Base-by-base conservation (phyloP, 2,113 vertebrate genomes). In the Antennarius striatus region DNA sequence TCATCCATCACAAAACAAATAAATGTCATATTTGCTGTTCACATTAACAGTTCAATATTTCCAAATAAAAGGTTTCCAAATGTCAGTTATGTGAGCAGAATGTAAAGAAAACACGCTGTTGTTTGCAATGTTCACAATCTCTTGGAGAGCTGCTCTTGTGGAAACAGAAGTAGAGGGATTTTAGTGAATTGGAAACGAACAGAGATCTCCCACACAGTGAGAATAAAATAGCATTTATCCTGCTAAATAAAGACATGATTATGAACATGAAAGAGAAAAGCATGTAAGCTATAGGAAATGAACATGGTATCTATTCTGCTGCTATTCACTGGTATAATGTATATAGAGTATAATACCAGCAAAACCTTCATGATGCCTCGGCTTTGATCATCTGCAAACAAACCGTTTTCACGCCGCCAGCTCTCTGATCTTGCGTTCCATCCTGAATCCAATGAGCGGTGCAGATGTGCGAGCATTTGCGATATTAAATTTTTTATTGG, bases 51-150 rank as follows among this genome's bases (percentile, higher is more conserved):
- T 8, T 42, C 40, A 42, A 10, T 42, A 42, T 8, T n/a, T 47
- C 29, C 16, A 54, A 47, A 61, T 53, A 70, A 46, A 54, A 36
- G 40, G 22, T 69, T 61, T 36, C 56, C 10, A 52, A 53, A 53
- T 45, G 40, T 14, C 22, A 16, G 32, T 12, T 43, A 36, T 68
- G 52, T 63, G 45, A 40, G 64, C 32, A 17, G 46, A 58, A 6
- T 6, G 17, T 58, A 16, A 42, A 53, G 49, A 42, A 62, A 55
- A 56, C 51, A 55, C 0, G 48, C 12, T 46, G 56, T 36, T 51
- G 2, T 59, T 45, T 45, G 53, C 54, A 50, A 14, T 7, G 48
- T 43, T 69, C 48, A 39, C 13, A 48, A n/a, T 30, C 10, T 60
- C 42, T 39, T 12, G 14, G 68, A 48, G 40, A 61, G 56, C 30